These are phyloP conservation scores for Gymnosoma rotundatum DNA, from an alignment of 2,888 invertebrate species.

Conservation along the genomic window DNA sequence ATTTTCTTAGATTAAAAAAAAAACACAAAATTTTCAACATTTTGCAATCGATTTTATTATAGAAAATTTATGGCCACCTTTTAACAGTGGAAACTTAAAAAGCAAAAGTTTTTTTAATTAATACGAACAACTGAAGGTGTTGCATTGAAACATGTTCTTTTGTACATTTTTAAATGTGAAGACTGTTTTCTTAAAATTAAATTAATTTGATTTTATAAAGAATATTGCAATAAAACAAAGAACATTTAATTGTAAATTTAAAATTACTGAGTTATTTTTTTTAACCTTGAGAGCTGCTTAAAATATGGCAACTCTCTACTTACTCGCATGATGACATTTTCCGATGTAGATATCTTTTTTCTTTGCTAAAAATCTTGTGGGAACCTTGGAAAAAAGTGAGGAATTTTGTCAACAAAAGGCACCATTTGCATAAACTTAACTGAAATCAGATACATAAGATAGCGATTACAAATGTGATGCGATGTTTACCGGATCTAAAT, in stretches of 20 bases:
- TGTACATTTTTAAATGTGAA: conserved; percentile 25
- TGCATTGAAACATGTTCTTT: conserved; percentile 9
- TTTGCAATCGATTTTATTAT: conserved; percentile 20
- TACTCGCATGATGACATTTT: too few species aligned
- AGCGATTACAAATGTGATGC: too few species aligned
- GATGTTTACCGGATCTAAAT: too few species aligned
- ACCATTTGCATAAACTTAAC: too few species aligned
- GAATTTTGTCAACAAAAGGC: too few species aligned
- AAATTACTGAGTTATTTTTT: background rate
- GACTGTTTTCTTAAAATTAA: conserved; percentile 1
- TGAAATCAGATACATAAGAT: too few species aligned
- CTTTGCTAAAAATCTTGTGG: too few species aligned
- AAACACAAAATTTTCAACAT: conserved; percentile 31
- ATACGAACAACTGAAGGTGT: background rate
- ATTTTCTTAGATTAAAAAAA: background rate
- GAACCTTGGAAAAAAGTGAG: too few species aligned
- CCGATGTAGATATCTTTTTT: too few species aligned
- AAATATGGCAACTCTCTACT: too few species aligned
- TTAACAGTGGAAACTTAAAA: conserved; percentile 40
- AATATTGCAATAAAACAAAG: background rate
- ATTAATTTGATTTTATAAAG: background rate
- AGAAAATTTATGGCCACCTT: conserved; percentile 1
- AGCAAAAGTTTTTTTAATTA: background rate
- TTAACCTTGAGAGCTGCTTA: too few species aligned
- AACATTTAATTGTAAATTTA: background rate